Evolutionary conservation across 2,797 vertebrate genomes (phyloP).

Genomic region (Danio jaintianensis): DNA sequence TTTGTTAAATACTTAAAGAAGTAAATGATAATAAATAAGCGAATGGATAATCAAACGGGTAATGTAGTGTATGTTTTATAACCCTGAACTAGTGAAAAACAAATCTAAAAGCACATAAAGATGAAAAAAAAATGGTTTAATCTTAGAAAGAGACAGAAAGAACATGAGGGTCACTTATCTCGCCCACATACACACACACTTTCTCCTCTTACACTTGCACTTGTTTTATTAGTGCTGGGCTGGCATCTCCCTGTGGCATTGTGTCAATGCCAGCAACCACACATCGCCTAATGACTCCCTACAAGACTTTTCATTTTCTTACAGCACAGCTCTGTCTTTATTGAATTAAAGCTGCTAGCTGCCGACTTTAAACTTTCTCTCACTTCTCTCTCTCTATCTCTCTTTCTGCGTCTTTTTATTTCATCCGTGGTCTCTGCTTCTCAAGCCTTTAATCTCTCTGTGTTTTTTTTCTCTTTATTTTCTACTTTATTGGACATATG

Average conservation of each 20-base stretch:
- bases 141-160: conserved; percentile 7
- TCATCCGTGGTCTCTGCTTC: conserved; percentile 11
- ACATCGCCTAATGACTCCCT: conserved; percentile 53
- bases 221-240: conserved; percentile 46
- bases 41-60: neutral
- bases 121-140: neutral
- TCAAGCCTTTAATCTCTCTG: conserved; percentile 1
- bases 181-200: conserved; percentile 5
- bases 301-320: conserved; percentile 60
- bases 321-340: conserved; percentile 49
- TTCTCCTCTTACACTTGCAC: conserved; percentile 11
- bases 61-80: neutral
- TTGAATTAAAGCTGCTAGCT: conserved; percentile 54
- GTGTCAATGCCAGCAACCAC: conserved; percentile 41
- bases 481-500: neutral
- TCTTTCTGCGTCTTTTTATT: neutral
- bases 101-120: neutral
- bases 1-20: neutral
- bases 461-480: neutral
- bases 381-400: conserved; percentile 1
- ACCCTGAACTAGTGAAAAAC: neutral
- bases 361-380: conserved; percentile 28
- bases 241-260: conserved; percentile 43
- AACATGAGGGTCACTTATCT: conserved; percentile 1
- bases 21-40: neutral